Conservation (phyloP, 1,140 invertebrate genomes). For the Philotrypesis tridentata region DNA sequence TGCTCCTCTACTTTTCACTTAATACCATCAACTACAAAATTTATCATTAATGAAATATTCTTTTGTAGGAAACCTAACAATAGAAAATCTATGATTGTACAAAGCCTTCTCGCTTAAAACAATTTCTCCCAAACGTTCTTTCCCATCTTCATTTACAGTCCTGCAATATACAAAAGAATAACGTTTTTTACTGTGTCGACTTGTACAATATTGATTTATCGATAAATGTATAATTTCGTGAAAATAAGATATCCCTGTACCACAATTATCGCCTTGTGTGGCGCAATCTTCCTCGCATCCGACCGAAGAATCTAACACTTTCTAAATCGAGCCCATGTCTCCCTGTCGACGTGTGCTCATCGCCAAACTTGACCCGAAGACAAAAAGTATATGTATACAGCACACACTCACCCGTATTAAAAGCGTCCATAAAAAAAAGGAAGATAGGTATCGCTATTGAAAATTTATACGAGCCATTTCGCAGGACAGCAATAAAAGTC, state of each 20-base stretch:
- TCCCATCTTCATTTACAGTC: background rate
- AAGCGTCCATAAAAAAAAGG: background rate
- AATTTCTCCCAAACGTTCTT: background rate
- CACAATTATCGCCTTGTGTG: conserved; percentile 9
- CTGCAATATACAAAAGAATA: too few relatives aligned
- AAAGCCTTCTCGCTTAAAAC: too few relatives aligned
- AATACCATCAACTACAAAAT: background rate
- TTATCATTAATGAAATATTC: background rate
- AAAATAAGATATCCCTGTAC: too few relatives aligned
- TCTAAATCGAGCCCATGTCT: too few relatives aligned
- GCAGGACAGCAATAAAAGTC: conserved; percentile 32
- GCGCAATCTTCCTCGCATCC: background rate
- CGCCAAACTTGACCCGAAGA: too few relatives aligned
- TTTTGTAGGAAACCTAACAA: background rate
- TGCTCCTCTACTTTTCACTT: background rate
- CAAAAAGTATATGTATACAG: background rate
- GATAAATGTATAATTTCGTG: too few relatives aligned
- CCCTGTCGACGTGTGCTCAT: too few relatives aligned
- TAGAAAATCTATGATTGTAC: background rate
- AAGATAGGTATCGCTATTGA: conserved; percentile 3
- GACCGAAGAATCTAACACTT: too few relatives aligned
- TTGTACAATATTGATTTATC: too few relatives aligned
- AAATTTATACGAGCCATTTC: conserved; percentile 31
- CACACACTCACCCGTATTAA: background rate
- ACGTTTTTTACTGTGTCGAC: too few relatives aligned